These are phyloP conservation scores for Galagoides demidoff DNA, from an alignment of 2,797 vertebrate species.

Conservation along the genomic window DNA sequence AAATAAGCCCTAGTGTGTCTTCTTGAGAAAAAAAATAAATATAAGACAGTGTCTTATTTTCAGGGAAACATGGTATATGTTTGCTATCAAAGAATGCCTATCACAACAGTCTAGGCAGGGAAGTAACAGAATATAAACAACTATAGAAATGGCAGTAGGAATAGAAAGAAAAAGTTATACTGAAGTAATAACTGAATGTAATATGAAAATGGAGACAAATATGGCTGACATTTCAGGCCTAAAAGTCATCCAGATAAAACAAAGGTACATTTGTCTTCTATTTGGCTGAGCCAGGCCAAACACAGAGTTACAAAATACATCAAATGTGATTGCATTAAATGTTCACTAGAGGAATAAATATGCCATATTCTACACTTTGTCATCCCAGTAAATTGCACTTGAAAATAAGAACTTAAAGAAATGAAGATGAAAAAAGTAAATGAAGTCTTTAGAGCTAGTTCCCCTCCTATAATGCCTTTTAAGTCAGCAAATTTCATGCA, in stretches of 20 bases:
- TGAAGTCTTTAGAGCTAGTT: neutral
- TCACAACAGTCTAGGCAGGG: neutral
- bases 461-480: neutral
- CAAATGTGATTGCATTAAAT: neutral
- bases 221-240: neutral
- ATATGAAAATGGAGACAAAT: neutral
- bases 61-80: neutral
- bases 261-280: neutral
- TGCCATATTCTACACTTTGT: neutral
- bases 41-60: no score
- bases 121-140: slow-evolving; percentile 9
- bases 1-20: no score
- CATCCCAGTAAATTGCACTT: neutral
- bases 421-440: slow-evolving; percentile 14
- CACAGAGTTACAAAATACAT: neutral
- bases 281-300: neutral
- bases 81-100: neutral
- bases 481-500: slow-evolving; percentile 40
- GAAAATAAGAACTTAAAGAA: slow-evolving; percentile 34
- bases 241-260: neutral
- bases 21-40: no score
- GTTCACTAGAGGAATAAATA: neutral
- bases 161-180: slow-evolving; percentile 36
- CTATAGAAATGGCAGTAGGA: neutral
- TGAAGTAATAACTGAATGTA: neutral